phyloP scores from a whole-genome alignment of 2,888 invertebrate genomes.

The Diaperis boleti region DNA sequence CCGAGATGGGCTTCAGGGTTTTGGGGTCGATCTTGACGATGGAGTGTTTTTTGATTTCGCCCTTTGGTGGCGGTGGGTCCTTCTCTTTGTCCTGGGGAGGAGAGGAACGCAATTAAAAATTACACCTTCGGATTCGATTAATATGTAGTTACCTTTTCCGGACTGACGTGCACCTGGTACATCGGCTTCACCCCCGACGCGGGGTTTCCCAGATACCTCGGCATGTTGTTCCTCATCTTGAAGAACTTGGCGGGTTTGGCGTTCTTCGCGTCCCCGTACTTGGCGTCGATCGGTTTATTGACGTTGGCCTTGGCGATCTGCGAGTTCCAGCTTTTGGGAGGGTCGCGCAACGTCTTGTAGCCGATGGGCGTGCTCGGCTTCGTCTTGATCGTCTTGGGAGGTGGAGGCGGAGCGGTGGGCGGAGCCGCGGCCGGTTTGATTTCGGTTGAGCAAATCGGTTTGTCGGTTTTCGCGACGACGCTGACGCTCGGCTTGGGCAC shows the following conservation, averaged over 20 bases:
- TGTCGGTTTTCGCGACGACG: constrained; percentile 21
- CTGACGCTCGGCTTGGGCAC: constrained; percentile 54
- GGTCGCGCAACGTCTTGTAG: constrained; percentile 72
- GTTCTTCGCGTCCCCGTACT: constrained; percentile 57
- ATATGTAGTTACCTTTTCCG: constrained; percentile 59
- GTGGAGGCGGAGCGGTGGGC: constrained; percentile 43
- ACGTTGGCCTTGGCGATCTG: constrained; percentile 69
- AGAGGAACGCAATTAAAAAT: no score
- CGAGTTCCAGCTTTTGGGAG: constrained; percentile 74
- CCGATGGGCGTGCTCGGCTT: constrained; percentile 64
- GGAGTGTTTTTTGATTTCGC: constrained; percentile 64
- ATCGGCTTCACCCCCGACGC: constrained; percentile 73
- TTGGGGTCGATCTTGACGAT: constrained; percentile 72
- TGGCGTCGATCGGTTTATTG: constrained; percentile 53
- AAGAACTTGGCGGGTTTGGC: constrained; percentile 70
- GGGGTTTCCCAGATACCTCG: constrained; percentile 70
- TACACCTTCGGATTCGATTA: no score
- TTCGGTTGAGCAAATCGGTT: constrained; percentile 7
- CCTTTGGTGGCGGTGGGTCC: constrained; percentile 44
- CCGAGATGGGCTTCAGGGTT: constrained; percentile 69
- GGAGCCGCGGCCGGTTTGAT: constrained; percentile 27
- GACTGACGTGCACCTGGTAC: constrained; percentile 67
- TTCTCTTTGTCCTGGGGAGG: constrained; percentile 54
- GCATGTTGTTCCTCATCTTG: constrained; percentile 70
- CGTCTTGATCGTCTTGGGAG: constrained; percentile 53